These are phyloP conservation scores for Oreocharis arfaki DNA, from an alignment of 2,113 vertebrate genomes.

Conservation along the genomic window DNA sequence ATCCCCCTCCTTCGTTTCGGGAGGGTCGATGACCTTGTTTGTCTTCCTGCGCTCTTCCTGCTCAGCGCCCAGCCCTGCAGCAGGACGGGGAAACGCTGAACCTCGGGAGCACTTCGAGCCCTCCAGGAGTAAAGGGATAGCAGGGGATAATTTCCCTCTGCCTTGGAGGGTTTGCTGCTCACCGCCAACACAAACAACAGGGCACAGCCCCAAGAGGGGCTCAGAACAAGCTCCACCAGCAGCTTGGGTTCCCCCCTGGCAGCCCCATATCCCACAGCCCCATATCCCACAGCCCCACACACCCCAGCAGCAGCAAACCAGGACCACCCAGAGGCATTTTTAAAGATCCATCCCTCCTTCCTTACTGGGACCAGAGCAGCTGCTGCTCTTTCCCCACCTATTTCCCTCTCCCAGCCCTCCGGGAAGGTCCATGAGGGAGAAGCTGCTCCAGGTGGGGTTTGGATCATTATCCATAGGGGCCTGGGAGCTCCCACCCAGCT, in stretches of 20 bases:
- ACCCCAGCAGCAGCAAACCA: background rate
- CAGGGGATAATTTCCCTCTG: rapidly evolving
- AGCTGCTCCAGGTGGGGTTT: background rate
- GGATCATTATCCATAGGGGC: background rate
- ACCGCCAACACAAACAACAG: background rate
- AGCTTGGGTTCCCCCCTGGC: background rate
- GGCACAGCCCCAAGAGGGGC: rapidly evolving
- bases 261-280: background rate
- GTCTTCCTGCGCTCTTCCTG: background rate
- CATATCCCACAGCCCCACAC: background rate
- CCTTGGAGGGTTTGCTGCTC: background rate
- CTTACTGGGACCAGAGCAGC: background rate
- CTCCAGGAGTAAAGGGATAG: background rate
- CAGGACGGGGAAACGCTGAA: background rate
- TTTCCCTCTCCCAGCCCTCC: background rate
- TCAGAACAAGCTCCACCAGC: background rate
- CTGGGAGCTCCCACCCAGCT: background rate
- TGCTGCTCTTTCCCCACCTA: background rate
- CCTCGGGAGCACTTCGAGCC: background rate
- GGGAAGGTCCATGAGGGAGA: background rate
- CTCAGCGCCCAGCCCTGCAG: background rate
- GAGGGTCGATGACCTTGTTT: background rate
- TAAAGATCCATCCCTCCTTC: background rate
- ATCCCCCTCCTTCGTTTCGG: background rate
- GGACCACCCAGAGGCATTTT: background rate